phyloP scores from a whole-genome alignment of 2,888 invertebrate species.

The Raillietiella orientalis region DNA sequence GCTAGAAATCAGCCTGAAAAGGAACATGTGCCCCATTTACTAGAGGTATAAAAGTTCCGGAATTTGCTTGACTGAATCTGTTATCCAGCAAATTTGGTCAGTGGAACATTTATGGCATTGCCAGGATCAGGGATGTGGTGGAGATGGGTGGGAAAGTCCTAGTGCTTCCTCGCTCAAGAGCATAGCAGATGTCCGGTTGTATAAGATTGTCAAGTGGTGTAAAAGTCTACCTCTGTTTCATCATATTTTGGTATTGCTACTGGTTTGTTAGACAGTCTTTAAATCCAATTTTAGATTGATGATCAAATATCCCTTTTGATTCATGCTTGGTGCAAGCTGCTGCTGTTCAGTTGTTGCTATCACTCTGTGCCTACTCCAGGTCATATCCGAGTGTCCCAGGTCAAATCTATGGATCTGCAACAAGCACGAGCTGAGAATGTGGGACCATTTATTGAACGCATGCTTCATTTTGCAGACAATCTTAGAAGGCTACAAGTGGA shows the following conservation, averaged over 20 bases:
- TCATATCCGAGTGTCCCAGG: slow-evolving; percentile 22
- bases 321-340: slow-evolving; percentile 84
- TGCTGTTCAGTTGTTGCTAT: slow-evolving; percentile 74
- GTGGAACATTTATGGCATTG: slow-evolving; percentile 86
- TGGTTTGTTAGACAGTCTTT: neutral
- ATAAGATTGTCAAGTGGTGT: slow-evolving; percentile 95
- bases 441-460: slow-evolving; percentile 45
- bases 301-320: slow-evolving; percentile 88
- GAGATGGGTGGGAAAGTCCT: neutral
- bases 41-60: no score
- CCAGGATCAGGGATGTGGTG: slow-evolving; percentile 21
- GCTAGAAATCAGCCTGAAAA: no score
- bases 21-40: no score
- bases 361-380: slow-evolving; percentile 68
- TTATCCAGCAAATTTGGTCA: slow-evolving; percentile 57
- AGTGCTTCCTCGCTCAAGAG: slow-evolving; percentile 29
- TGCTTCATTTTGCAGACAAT: slow-evolving; percentile 81
- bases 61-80: no score
- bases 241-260: slow-evolving; percentile 53
- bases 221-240: slow-evolving; percentile 85
- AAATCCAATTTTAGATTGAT: slow-evolving; percentile 35
- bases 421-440: slow-evolving; percentile 23
- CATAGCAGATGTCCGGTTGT: slow-evolving; percentile 75
- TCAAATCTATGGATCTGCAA: slow-evolving; percentile 26
- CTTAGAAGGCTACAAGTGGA: slow-evolving; percentile 59